phyloP scores from a whole-genome alignment of 2,113 vertebrate genomes.

The Ictidomys tridecemlineatus region DNA sequence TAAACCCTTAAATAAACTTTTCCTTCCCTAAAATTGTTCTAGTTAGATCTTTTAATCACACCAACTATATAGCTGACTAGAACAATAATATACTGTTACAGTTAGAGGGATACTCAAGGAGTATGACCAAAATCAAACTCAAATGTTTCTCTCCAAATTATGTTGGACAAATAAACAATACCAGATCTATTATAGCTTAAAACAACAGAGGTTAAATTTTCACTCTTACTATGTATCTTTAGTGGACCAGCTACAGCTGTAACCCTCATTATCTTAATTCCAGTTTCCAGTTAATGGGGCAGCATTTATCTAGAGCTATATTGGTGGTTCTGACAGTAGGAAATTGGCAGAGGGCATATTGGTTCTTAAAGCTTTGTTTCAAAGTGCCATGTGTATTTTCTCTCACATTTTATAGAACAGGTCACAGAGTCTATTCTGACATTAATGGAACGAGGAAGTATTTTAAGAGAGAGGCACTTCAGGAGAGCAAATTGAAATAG shows the following conservation, averaged over 20 bases:
- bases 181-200: neutral
- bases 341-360: neutral
- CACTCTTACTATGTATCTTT: neutral
- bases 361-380: neutral
- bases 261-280: neutral
- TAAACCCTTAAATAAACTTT: too few relatives aligned
- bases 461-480: neutral
- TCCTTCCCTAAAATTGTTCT: too few relatives aligned
- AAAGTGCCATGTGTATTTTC: neutral
- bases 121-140: neutral
- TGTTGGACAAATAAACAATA: neutral
- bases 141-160: neutral
- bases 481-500: neutral
- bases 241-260: neutral
- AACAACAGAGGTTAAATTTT: neutral
- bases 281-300: neutral
- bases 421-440: conserved; percentile 3
- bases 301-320: neutral
- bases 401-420: neutral
- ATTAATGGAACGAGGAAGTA: neutral
- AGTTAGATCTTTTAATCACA: too few relatives aligned
- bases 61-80: too few relatives aligned
- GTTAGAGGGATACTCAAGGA: neutral
- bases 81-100: too few relatives aligned
- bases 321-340: neutral